These are phyloP conservation scores for Danio rerio DNA, from an alignment of 2,113 vertebrate species.

Conservation along the genomic window DNA sequence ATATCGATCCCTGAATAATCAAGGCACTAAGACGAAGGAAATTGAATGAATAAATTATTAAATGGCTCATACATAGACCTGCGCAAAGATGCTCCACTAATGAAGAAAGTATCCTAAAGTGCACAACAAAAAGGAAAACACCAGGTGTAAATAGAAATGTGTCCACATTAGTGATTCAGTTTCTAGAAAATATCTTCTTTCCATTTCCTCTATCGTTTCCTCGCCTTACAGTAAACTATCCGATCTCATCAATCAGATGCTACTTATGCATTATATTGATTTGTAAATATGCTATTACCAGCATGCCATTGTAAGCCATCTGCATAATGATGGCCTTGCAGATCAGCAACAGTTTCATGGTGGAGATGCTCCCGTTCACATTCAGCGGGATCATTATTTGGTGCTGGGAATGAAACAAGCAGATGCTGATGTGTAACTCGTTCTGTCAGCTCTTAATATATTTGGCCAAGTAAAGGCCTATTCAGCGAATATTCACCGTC, in stretches of 20 bases:
- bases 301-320: background rate
- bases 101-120: too few species aligned
- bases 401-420: background rate
- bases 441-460: slow-evolving; percentile 13
- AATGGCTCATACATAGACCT: too few species aligned
- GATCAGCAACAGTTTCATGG: background rate
- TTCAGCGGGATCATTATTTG: background rate
- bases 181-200: too few species aligned
- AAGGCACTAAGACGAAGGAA: too few species aligned
- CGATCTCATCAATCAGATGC: background rate
- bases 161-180: too few species aligned
- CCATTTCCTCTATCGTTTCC: too few species aligned
- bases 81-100: too few species aligned
- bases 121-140: too few species aligned
- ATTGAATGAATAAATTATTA: too few species aligned
- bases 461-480: background rate
- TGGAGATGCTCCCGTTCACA: background rate
- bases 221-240: background rate
- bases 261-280: background rate
- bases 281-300: background rate
- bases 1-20: too few species aligned
- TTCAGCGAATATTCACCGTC: background rate
- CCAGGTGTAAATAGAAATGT: too few species aligned
- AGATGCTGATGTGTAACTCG: background rate
- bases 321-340: slow-evolving; percentile 9